These are phyloP conservation scores for Neolamprologus hecqui DNA, from an alignment of 2,113 vertebrate genomes.

Conservation along the genomic window DNA sequence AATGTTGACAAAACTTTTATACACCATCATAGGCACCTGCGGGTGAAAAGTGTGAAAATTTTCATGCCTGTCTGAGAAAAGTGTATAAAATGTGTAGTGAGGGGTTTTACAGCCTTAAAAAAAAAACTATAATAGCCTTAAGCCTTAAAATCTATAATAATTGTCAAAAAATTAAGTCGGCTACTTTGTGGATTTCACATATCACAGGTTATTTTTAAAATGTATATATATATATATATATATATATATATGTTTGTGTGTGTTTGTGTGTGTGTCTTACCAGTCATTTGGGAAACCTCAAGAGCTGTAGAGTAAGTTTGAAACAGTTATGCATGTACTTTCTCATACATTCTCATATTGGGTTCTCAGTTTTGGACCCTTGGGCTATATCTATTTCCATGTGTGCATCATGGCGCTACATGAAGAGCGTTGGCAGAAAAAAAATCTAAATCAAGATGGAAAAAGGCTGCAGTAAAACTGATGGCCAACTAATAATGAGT, in stretches of 20 bases:
- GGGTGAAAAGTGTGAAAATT: too few relatives aligned
- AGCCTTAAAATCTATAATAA: too few relatives aligned
- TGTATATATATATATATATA: accelerated
- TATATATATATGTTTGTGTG: accelerated
- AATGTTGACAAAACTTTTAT: too few relatives aligned
- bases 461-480: background rate
- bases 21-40: too few relatives aligned
- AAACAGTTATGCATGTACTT: background rate
- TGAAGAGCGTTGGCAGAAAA: background rate
- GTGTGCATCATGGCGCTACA: background rate
- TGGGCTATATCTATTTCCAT: background rate
- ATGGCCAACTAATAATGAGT: background rate
- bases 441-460: background rate
- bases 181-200: too few relatives aligned
- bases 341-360: background rate
- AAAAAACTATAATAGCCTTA: too few relatives aligned
- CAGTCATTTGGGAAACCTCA: background rate
- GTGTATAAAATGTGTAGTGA: too few relatives aligned
- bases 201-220: too few relatives aligned
- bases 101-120: too few relatives aligned
- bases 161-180: too few relatives aligned
- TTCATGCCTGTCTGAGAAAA: too few relatives aligned
- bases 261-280: background rate
- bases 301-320: background rate
- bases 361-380: background rate